Conservation (phyloP, 2,113 vertebrate genomes). For the Sturnus vulgaris region DNA sequence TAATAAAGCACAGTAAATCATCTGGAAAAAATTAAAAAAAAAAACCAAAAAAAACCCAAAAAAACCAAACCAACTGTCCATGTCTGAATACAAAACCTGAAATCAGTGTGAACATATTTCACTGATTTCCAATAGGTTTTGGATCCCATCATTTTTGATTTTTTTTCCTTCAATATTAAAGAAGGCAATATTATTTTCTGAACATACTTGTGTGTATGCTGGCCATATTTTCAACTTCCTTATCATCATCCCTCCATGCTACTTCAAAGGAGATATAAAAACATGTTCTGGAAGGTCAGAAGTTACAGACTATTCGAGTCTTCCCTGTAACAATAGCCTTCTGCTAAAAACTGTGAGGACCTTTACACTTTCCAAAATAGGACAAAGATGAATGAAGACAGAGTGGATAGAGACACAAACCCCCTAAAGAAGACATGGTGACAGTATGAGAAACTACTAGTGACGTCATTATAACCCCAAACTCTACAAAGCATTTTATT, state of each 20-base stretch:
- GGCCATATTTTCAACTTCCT: neutral
- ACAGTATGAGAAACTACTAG: neutral
- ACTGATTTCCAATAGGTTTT: neutral
- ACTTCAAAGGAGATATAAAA: neutral
- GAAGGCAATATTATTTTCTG: neutral
- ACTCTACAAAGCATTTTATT: neutral
- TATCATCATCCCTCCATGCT: neutral
- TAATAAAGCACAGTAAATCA: neutral
- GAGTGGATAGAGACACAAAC: neutral
- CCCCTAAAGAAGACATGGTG: neutral
- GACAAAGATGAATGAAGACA: neutral
- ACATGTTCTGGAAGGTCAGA: neutral
- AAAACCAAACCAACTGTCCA: neutral
- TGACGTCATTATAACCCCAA: neutral
- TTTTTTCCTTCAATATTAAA: neutral
- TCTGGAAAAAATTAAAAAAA: neutral
- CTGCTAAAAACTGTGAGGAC: neutral
- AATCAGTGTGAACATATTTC: neutral
- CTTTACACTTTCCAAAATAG: neutral
- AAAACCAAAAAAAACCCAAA: neutral
- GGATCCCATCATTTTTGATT: fast-evolving
- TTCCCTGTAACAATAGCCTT: neutral
- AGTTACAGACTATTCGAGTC: neutral
- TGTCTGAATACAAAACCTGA: neutral
- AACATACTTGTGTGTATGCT: neutral